Evolutionary conservation across 2,888 invertebrate species (phyloP), one percentile per base, ranked within the genome.

Genomic region (Leptopilina drosophilae): DNA sequence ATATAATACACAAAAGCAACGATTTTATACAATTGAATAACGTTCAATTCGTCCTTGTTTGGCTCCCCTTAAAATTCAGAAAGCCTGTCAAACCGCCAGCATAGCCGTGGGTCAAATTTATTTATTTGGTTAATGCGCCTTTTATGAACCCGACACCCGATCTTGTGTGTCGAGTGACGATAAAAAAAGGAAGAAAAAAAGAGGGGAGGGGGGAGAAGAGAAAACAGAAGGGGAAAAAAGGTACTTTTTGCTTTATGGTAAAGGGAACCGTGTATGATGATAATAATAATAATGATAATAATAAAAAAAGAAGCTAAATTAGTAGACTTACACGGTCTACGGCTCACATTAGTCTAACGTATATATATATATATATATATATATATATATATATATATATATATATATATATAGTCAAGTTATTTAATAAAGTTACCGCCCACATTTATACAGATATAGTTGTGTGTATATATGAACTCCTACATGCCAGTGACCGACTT

Each of bases 251-350:
- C 53, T 5, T 1, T 8, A 69, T 69, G 64, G 76, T 76, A 64
- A 46, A 76, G 67, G 80, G 67, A 78, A 77, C 62, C 65, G 62
- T 15, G 26, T 3, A 33, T 33, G 33, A 33, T 33, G 0, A 33
- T 33, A 2, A 33, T 33, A 33, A 33, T 33, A 33, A 33, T 33
- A 33, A 33, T 33, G 3, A 59, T 8, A 56, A 59, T 69, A 67
- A 77, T 62, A 20, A 77, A 77, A 53, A 82, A 82, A 80, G 83
- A 83, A 83, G 84, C 85, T 85, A 88, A 89, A 90, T 90, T 89
- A 87, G 88, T 87, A 87, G 88, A 87, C 89, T 90, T 88, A 88
- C 87, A 89, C 86, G 88, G 87, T 87, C 84, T 84, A 88, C 86
- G 85, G 87, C 87, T 85, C 85, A 87, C 87, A 90, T 89, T 89